phyloP scores from a whole-genome alignment of 2,113 vertebrate genomes.

The Cheirogaleus medius region DNA sequence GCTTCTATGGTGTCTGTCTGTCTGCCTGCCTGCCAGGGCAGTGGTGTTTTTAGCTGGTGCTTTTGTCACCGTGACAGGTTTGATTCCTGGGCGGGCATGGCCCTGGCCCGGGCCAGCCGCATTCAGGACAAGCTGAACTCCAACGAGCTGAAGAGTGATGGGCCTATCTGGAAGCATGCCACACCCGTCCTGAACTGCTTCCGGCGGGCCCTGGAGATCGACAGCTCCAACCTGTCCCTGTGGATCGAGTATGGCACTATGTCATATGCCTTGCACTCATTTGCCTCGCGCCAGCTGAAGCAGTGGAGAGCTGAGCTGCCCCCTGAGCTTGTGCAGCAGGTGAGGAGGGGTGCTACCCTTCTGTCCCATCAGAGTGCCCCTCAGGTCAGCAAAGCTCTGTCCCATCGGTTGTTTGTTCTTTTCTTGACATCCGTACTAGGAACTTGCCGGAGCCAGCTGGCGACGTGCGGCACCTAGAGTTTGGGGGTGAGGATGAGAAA shows the following conservation, averaged over 20 bases:
- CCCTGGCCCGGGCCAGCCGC: conserved; percentile 95
- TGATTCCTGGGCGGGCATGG: conserved; percentile 99
- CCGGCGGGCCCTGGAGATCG: conserved; percentile 94
- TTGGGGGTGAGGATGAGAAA: too few relatives aligned
- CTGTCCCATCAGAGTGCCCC: neutral
- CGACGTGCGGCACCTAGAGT: too few relatives aligned
- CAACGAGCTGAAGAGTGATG: conserved; percentile 97
- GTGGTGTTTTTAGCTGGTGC: neutral
- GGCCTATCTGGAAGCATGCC: conserved; percentile 96
- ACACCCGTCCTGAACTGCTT: conserved; percentile 95
- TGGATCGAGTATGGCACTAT: conserved; percentile 99
- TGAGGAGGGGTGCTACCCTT: conserved; percentile 70
- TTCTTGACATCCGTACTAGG: neutral
- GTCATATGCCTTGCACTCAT: conserved; percentile 92
- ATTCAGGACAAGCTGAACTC: conserved; percentile 99
- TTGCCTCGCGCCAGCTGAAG: conserved; percentile 96
- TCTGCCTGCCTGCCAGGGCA: neutral
- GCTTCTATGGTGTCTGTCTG: too few relatives aligned
- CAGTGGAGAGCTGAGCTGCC: conserved; percentile 93
- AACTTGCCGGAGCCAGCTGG: too few relatives aligned
- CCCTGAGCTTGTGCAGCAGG: conserved; percentile 93
- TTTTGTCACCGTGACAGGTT: conserved; percentile 85
- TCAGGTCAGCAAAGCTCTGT: neutral
- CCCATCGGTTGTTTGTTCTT: neutral
- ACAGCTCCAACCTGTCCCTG: conserved; percentile 94